Base-by-base conservation (phyloP, 1,140 invertebrate genomes). In the Aphelenchoides avenae region DNA sequence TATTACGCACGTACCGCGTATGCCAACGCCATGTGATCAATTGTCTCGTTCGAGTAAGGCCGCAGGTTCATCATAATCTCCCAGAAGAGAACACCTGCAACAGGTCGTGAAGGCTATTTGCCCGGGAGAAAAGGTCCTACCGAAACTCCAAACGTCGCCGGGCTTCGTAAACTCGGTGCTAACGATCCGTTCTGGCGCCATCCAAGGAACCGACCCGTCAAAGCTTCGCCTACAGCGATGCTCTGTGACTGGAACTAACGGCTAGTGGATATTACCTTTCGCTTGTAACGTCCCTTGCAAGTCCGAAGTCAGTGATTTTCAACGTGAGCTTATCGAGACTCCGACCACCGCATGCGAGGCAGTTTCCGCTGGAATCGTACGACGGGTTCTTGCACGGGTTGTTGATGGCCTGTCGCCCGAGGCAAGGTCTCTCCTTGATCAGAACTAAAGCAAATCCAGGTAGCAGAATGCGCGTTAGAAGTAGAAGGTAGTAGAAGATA, bases 341-440 rank as follows among this genome's bases (percentile, higher is more conserved):
- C 18, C 31, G 31, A 22, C 59, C 59, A 18, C 26, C 30, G 40
- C 57, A 60, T 11, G 18, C 36, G 0, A 26, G 40, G 31, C 57
- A 60, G 13, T n/a, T 22, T 15, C 40, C 37, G n/a, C 34, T 9
- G 11, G 34, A 29, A 36, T 51, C 40, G 11, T 40, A 26, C 13
- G 56, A 30, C 13, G 20, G 13, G 15, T 57, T 31, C 34, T 61
- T 58, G 55, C 57, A 60, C n/a, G n/a, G n/a, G 20, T 34, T 60
- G 20, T 37, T 46, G 31, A 40, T 34, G 24, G 11, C 20, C 4
- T 61, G 20, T 0, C 60, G 55, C 31, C 57, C 60, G 3, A 46
- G 5, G 18, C 57, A 60, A 11, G 57, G 57, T 20, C 13, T 34
- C 41, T 60, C 53, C 41, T 60, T 60, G n/a, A 60, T 60, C 13